Base-by-base conservation (phyloP, 2,797 vertebrate species). In the Diceros bicornis region DNA sequence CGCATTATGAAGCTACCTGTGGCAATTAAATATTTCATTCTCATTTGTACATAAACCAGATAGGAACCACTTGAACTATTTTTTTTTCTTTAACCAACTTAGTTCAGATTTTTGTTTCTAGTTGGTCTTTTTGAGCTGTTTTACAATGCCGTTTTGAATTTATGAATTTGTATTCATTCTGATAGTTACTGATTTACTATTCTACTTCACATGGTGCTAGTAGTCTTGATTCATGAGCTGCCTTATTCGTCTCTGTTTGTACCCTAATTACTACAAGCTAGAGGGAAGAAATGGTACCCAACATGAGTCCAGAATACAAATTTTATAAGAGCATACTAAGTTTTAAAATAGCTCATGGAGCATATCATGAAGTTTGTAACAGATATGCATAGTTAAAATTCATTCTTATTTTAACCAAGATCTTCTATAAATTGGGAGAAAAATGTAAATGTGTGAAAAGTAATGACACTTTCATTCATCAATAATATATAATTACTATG, bases 161-260 rank as follows among this genome's bases (percentile, higher is more conserved):
- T 41, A 47, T 69, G 77, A 77, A 64, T 81, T 68, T 89, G 17
- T 57, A 75, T 79, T 95, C 62, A 78, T 62, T 85, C 71, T 88
- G 62, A 78, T 32, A 90, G 92, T 81, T 88, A 89, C 6, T 81
- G 25, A 84, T 85, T 95, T 91, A 47, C 29, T 52, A 62, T 81
- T 52, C 37, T 74, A 50, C 9, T 78, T 85, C 10, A 83, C 17
- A 32, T 41, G 21, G 44, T 50, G 6, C 8, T 78, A 29, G 8
- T 9, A n/a, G 29, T 47, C 59, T 96, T 88, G 50, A 85, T 57
- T 34, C 41, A 57, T 10, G 44, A 57, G 44, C 20, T 78, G 23
- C 0, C 62, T 82, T 64, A 81, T 88, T 62, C 55, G 52, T 32
- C 37, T 59, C 32, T 61, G 23, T 69, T 64, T 69, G 64, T 94